Percentiles rank a stretch among this genome's conserved stretches.
These are phyloP conservation scores for Danio kyathit DNA, from an alignment of 2,797 vertebrate genomes.

Conservation along the genomic window DNA sequence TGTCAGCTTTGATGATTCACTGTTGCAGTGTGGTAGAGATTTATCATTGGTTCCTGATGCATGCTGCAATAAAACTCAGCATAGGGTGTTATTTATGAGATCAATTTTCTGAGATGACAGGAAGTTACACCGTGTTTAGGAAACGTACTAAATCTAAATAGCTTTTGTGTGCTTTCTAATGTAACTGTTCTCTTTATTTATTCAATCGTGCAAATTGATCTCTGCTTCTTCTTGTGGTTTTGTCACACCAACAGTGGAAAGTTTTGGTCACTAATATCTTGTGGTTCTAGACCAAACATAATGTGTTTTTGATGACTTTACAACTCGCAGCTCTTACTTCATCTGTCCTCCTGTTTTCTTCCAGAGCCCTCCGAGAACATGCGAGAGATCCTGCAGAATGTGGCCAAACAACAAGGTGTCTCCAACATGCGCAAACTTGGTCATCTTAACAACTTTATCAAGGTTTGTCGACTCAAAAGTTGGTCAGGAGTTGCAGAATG, in stretches of 20 bases:
- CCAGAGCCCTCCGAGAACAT: conserved; percentile 96
- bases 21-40: not conserved
- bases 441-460: conserved; percentile 99
- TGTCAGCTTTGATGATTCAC: not conserved
- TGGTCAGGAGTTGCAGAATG: not conserved
- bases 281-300: not conserved
- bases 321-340: conserved; percentile 57
- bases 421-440: conserved; percentile 99
- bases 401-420: conserved; percentile 95
- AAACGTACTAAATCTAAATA: not conserved
- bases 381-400: conserved; percentile 98
- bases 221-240: not conserved
- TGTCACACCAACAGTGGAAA: not conserved
- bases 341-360: conserved; percentile 47
- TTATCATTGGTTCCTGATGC: not conserved
- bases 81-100: not conserved
- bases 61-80: conserved; percentile 8
- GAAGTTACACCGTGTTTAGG: not conserved
- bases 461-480: conserved; percentile 78
- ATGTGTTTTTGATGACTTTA: conserved; percentile 8
- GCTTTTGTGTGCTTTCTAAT: conserved; percentile 20
- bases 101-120: not conserved
- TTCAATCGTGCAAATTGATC: not conserved
- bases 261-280: not conserved
- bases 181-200: not conserved